phyloP scores from a whole-genome alignment of 2,888 invertebrate genomes.

The Drosophila affinis region DNA sequence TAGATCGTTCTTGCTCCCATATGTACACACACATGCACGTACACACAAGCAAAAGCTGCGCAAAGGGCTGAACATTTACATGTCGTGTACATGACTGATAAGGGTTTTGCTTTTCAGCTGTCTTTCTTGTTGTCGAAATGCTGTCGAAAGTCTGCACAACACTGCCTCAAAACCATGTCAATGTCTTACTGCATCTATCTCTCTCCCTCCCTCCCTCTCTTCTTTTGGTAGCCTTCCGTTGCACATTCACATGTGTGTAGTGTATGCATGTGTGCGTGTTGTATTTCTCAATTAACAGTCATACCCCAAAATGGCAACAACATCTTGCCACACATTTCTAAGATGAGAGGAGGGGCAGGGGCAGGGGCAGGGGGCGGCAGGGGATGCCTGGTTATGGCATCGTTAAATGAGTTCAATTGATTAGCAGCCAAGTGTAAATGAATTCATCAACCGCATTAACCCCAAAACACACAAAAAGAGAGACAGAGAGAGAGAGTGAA shows the following conservation, averaged over 20 bases:
- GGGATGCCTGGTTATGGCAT: constrained; percentile 23
- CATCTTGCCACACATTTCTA: constrained; percentile 27
- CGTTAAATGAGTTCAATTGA: constrained; percentile 71
- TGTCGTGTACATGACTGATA: background rate
- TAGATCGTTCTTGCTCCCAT: background rate
- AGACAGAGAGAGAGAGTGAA: background rate
- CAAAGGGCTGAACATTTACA: too few relatives aligned
- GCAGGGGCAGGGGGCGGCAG: background rate
- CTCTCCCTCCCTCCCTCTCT: constrained; percentile 15
- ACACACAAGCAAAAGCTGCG: background rate
- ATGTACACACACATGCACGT: too few relatives aligned
- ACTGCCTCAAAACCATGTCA: constrained; percentile 35
- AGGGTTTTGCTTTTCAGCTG: background rate
- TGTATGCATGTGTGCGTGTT: background rate
- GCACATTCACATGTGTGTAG: constrained; percentile 13
- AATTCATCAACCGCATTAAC: constrained; percentile 61
- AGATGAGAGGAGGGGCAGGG: background rate
- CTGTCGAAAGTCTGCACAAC: background rate
- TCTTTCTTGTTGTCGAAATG: background rate
- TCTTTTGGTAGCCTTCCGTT: constrained; percentile 21
- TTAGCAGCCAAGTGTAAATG: constrained; percentile 72
- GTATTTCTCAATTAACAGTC: constrained; percentile 31
- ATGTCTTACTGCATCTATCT: constrained; percentile 26
- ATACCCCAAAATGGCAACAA: constrained; percentile 22
- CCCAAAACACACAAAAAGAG: constrained; percentile 12